Conservation (phyloP, 1,140 invertebrate species). For the Magallana angulata region DNA sequence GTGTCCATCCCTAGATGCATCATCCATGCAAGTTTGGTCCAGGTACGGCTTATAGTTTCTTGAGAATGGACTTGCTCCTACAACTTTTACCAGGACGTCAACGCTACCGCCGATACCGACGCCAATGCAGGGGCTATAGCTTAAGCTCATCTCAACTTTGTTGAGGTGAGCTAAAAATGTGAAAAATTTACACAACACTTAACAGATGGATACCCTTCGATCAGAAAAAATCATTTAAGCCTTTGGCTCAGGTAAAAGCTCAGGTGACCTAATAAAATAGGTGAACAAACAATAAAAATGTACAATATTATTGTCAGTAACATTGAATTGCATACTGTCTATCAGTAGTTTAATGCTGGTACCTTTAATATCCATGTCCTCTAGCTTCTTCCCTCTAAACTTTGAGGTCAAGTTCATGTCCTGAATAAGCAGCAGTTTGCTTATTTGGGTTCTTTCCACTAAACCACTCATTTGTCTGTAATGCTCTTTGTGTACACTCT, state of each 20-base stretch:
- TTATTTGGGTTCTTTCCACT: constrained; percentile 41
- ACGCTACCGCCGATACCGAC: not conserved
- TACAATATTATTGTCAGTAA: constrained; percentile 16
- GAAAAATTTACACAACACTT: not conserved
- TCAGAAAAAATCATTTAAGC: not conserved
- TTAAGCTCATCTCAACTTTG: constrained; percentile 15
- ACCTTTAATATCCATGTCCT: constrained; percentile 55
- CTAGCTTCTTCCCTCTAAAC: constrained; percentile 47
- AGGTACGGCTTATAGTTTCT: too few relatives aligned
- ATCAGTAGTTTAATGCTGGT: constrained; percentile 1
- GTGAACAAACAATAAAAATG: constrained; percentile 16
- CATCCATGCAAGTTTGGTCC: too few relatives aligned
- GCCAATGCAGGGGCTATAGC: constrained; percentile 13
- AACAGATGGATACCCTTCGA: not conserved
- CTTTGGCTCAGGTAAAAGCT: constrained; percentile 14
- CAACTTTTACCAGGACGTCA: constrained; percentile 12
- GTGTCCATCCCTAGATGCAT: too few relatives aligned
- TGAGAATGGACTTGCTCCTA: not conserved
- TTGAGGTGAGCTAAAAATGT: not conserved
- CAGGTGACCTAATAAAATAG: constrained; percentile 15
- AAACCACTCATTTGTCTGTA: constrained; percentile 47
- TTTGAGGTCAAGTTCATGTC: constrained; percentile 50
- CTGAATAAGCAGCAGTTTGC: constrained; percentile 50
- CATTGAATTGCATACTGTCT: constrained; percentile 15
- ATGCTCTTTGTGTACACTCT: constrained; percentile 45